Conservation (phyloP, 2,888 invertebrate species). For the Pyrgus malvae region DNA sequence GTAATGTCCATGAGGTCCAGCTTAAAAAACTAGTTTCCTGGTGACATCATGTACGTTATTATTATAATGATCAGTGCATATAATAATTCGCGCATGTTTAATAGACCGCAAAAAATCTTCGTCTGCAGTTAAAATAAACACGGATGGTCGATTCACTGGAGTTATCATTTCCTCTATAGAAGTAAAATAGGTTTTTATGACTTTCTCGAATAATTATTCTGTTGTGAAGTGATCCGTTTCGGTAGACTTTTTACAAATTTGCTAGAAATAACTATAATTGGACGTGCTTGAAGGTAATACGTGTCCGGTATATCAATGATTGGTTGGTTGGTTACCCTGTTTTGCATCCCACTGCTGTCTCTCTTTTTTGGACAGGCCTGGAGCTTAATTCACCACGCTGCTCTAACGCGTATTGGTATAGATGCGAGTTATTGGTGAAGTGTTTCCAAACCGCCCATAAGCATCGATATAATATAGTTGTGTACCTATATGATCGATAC, state of each 20-base stretch:
- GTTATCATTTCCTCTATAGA: conserved; percentile 12
- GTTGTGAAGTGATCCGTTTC: conserved; percentile 10
- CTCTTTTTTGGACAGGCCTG: too few species aligned
- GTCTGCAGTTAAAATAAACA: background rate
- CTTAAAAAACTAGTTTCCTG: background rate
- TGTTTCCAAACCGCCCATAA: too few species aligned
- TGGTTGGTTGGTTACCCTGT: too few species aligned
- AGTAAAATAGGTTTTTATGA: background rate
- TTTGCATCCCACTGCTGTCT: too few species aligned
- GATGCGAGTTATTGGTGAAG: too few species aligned
- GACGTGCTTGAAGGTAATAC: background rate
- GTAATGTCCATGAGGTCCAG: background rate
- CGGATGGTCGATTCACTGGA: background rate
- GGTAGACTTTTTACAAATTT: background rate
- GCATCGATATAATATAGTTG: too few species aligned
- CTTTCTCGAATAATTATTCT: background rate
- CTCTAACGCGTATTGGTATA: too few species aligned
- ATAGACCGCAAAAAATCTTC: background rate
- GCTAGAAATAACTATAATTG: background rate
- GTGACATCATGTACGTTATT: background rate
- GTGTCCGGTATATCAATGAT: too few species aligned
- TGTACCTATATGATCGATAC: too few species aligned
- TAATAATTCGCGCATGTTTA: background rate
- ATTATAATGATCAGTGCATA: background rate
- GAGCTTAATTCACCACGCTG: too few species aligned